Conservation (phyloP, 2,888 invertebrate genomes). For the Hemistola chrysoprasaria region DNA sequence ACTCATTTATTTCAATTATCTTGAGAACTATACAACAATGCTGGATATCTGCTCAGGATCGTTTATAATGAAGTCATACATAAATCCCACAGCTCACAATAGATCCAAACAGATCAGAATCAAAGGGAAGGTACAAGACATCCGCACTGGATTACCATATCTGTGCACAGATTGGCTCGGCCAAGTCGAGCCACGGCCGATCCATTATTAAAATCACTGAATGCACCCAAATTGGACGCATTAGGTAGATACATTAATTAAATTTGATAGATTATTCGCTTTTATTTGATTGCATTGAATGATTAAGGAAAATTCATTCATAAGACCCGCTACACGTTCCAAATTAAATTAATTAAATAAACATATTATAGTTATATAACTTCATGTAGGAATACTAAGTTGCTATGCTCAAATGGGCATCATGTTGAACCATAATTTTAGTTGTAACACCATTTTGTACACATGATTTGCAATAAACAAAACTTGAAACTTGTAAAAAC, state of each 20-base stretch:
- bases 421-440: too few relatives aligned
- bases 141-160: conserved; percentile 49
- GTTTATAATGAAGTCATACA: background rate
- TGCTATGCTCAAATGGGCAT: too few relatives aligned
- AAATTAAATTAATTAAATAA: too few relatives aligned
- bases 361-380: too few relatives aligned
- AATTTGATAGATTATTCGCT: conserved; percentile 37
- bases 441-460: too few relatives aligned
- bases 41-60: background rate
- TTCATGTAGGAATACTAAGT: too few relatives aligned
- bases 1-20: too few relatives aligned
- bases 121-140: conserved; percentile 10
- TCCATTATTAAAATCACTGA: conserved; percentile 58
- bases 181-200: conserved; percentile 24
- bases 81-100: background rate
- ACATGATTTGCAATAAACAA: too few relatives aligned
- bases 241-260: conserved; percentile 45
- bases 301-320: too few relatives aligned
- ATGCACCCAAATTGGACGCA: conserved; percentile 48
- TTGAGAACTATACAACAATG: too few relatives aligned
- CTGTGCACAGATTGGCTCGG: conserved; percentile 47
- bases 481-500: too few relatives aligned
- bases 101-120: conserved; percentile 1
- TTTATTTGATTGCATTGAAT: conserved; percentile 18
- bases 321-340: too few relatives aligned